Percentiles rank a stretch among this genome's conserved stretches.
phyloP scores from a whole-genome alignment of 2,113 vertebrate genomes.

The Pedetes capensis region DNA sequence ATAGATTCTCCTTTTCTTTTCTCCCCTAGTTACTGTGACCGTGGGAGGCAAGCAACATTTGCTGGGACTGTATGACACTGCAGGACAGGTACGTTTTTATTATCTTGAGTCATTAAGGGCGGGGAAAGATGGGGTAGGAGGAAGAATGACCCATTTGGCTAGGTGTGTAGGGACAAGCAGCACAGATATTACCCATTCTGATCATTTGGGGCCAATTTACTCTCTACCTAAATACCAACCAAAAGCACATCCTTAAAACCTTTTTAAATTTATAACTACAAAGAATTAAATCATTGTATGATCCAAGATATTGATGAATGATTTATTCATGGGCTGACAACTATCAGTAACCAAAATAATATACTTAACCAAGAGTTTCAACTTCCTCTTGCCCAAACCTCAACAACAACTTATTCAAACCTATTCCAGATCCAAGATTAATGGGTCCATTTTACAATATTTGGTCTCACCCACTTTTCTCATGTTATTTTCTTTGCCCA shows the following conservation, averaged over 20 bases:
- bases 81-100: constrained; percentile 88
- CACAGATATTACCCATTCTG: neutral
- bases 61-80: constrained; percentile 92
- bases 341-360: neutral
- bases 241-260: constrained; percentile 8
- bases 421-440: neutral
- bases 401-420: no score
- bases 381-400: neutral
- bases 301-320: neutral
- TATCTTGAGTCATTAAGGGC: neutral
- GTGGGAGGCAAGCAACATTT: constrained; percentile 92
- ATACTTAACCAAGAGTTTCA: neutral
- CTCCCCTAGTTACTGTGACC: constrained; percentile 88
- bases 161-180: neutral
- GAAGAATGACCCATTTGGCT: neutral
- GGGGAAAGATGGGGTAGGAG: neutral
- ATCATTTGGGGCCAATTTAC: neutral
- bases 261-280: neutral
- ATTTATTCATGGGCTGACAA: neutral
- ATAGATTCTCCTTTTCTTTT: constrained; percentile 65
- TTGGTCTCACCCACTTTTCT: neutral
- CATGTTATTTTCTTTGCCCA: neutral
- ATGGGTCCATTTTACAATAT: neutral
- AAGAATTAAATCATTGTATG: neutral
- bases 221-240: neutral